Percentiles rank a stretch among this genome's conserved stretches.
Evolutionary conservation across 2,888 invertebrate genomes (phyloP).

Genomic region (Pimpla rufipes): DNA sequence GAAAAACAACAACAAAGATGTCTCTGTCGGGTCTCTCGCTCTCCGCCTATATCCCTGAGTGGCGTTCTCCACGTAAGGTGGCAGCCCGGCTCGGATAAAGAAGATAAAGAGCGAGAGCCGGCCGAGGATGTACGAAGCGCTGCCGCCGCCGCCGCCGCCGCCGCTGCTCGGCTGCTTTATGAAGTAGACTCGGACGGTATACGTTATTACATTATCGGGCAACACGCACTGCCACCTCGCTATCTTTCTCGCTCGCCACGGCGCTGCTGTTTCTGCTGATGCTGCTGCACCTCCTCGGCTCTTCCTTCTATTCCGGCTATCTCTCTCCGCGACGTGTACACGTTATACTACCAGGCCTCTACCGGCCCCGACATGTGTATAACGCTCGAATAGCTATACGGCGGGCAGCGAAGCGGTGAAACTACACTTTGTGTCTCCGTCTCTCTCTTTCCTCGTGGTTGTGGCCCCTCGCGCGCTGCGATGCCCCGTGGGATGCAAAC

Average conservation of each 20-base stretch:
- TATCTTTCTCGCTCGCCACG: constrained; percentile 46
- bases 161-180: constrained; percentile 79
- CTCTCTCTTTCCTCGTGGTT: no score
- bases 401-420: not conserved
- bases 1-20: constrained; percentile 55
- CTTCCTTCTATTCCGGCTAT: constrained; percentile 63
- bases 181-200: constrained; percentile 82
- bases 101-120: constrained; percentile 80
- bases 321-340: constrained; percentile 16
- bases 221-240: constrained; percentile 78
- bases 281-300: constrained; percentile 45
- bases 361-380: not conserved
- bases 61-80: constrained; percentile 74
- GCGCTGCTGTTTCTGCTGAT: constrained; percentile 5
- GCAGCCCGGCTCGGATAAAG: constrained; percentile 80
- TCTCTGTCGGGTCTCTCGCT: constrained; percentile 61
- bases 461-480: constrained; percentile 17
- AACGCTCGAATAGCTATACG: no score
- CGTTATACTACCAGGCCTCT: constrained; percentile 3
- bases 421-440: constrained; percentile 4
- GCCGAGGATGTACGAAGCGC: constrained; percentile 59
- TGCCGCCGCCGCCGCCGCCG: not conserved
- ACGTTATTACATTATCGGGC: constrained; percentile 83
- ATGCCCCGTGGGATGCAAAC: constrained; percentile 66
- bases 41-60: constrained; percentile 65